Evolutionary conservation across 2,888 invertebrate genomes (phyloP).

Genomic region (Ectobius pallidus): DNA sequence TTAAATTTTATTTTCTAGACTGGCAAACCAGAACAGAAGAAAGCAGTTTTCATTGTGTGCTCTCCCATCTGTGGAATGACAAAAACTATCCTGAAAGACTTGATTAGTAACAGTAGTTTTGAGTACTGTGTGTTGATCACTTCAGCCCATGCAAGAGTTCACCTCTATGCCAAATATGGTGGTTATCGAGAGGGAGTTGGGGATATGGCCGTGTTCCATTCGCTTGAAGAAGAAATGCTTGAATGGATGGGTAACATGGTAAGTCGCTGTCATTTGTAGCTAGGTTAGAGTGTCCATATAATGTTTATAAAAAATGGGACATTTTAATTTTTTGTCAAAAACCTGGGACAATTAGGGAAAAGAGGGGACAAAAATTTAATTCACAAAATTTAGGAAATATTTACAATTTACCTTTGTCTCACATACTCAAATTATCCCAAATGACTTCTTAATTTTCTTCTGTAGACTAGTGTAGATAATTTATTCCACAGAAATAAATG

Average conservation of each 20-base stretch:
- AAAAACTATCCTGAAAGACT: slow-evolving; percentile 62
- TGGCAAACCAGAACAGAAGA: slow-evolving; percentile 53
- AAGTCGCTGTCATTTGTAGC: slow-evolving; percentile 38
- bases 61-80: slow-evolving; percentile 62
- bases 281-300: slow-evolving; percentile 31
- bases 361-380: too few relatives aligned
- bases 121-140: slow-evolving; percentile 67
- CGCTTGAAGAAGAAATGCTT: slow-evolving; percentile 56
- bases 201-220: slow-evolving; percentile 50
- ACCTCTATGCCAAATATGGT: slow-evolving; percentile 57
- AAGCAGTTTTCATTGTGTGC: slow-evolving; percentile 64
- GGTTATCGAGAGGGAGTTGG: slow-evolving; percentile 51
- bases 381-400: too few relatives aligned
- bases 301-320: too few relatives aligned
- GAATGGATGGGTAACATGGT: slow-evolving; percentile 67
- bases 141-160: slow-evolving; percentile 61
- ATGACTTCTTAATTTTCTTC: too few relatives aligned
- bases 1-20: slow-evolving; percentile 44
- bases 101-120: slow-evolving; percentile 66
- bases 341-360: too few relatives aligned
- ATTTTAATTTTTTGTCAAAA: too few relatives aligned
- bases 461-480: too few relatives aligned
- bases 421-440: too few relatives aligned
- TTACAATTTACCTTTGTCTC: too few relatives aligned
- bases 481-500: too few relatives aligned